Evolutionary conservation across 2,888 invertebrate genomes (phyloP).

Genomic region (Apamea anceps): DNA sequence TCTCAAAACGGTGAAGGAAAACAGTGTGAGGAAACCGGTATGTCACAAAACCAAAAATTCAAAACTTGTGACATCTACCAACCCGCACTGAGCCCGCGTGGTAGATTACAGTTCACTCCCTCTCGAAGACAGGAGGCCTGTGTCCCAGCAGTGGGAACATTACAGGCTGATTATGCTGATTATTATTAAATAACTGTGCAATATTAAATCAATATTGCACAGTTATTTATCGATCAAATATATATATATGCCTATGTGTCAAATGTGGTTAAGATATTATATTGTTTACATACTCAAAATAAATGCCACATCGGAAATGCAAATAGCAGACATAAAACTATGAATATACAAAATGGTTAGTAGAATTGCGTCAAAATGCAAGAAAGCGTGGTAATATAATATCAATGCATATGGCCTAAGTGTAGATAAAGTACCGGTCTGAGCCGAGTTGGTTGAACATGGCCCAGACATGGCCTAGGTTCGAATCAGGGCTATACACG

Average conservation of each 20-base stretch:
- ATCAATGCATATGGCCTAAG: constrained; percentile 64
- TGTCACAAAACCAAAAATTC: neutral
- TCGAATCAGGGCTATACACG: constrained; percentile 68
- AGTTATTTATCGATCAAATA: neutral
- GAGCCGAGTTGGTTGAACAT: constrained; percentile 61
- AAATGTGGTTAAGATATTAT: too few relatives aligned
- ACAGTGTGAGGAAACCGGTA: neutral
- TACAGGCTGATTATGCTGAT: neutral
- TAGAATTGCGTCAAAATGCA: constrained; percentile 40
- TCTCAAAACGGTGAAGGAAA: neutral
- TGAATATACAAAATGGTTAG: constrained; percentile 30
- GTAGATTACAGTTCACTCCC: too few relatives aligned
- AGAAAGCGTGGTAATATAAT: constrained; percentile 61
- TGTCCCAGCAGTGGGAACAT: neutral
- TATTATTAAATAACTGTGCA: too few relatives aligned
- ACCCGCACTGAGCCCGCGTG: too few relatives aligned
- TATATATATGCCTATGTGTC: too few relatives aligned
- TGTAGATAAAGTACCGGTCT: constrained; percentile 77
- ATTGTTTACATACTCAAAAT: neutral
- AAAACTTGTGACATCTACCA: neutral
- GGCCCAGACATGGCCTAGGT: constrained; percentile 68
- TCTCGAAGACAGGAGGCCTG: neutral
- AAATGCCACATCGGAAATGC: constrained; percentile 26
- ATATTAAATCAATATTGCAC: too few relatives aligned
- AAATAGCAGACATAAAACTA: constrained; percentile 19